Evolutionary conservation across 2,888 invertebrate species (phyloP).

Genomic region (Metacarcinus magister): DNA sequence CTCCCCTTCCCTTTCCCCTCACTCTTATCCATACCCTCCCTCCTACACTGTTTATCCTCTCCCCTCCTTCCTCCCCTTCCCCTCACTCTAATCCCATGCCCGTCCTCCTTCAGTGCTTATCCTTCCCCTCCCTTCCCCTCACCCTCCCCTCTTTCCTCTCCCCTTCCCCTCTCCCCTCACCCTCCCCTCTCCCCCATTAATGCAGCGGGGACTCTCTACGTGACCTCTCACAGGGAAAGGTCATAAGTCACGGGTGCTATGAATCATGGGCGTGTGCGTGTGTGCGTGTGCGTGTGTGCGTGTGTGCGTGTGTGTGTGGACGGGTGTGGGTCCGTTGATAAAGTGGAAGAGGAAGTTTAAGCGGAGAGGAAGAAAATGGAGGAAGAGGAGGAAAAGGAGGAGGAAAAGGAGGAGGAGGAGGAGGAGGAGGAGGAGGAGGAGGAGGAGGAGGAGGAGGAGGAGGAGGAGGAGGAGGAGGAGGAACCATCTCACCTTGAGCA

Average conservation of each 20-base stretch:
- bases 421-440: conserved; percentile 46
- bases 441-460: conserved; percentile 56
- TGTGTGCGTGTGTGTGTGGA: background rate
- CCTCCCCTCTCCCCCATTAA: background rate
- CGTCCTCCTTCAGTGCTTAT: background rate
- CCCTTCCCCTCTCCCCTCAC: no score
- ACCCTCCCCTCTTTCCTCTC: background rate
- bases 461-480: conserved; percentile 40
- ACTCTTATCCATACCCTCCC: background rate
- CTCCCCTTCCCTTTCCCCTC: background rate
- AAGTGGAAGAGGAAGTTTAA: background rate
- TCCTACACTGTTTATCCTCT: background rate
- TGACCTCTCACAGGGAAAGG: background rate
- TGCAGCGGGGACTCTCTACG: background rate
- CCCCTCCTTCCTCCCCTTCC: background rate
- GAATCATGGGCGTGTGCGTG: background rate
- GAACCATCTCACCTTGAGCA: background rate
- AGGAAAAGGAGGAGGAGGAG: conserved; percentile 21
- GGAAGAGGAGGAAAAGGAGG: background rate
- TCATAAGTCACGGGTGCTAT: background rate
- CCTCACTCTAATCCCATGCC: no score
- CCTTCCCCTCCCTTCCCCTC: background rate
- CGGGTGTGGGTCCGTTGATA: no score
- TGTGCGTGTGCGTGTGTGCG: background rate
- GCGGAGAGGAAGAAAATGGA: background rate